phyloP scores from a whole-genome alignment of 2,797 vertebrate genomes.

The Anabacerthia variegaticeps region DNA sequence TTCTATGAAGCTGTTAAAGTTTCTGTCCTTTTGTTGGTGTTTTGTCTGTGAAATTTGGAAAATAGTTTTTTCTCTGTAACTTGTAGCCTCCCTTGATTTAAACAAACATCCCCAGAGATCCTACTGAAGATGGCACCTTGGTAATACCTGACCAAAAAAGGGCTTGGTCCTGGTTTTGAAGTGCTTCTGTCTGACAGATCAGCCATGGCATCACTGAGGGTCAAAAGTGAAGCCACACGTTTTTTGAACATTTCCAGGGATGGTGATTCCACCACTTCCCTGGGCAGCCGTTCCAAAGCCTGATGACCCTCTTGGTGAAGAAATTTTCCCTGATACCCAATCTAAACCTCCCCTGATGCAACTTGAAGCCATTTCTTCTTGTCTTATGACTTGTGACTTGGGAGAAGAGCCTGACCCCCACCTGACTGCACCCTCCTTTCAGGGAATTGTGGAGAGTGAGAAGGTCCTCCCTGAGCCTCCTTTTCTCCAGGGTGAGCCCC shows the following conservation, averaged over 20 bases:
- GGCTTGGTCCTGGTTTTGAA: neutral
- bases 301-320: neutral
- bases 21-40: neutral
- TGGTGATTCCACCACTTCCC: neutral
- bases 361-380: neutral
- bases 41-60: neutral
- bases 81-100: neutral
- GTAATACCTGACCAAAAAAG: neutral
- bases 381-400: accelerated
- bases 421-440: neutral
- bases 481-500: neutral
- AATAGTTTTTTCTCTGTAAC: neutral
- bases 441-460: neutral
- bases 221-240: neutral
- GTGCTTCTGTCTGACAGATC: neutral
- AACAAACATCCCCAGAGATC: neutral
- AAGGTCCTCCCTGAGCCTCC: neutral
- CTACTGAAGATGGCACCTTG: neutral
- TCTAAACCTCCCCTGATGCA: neutral
- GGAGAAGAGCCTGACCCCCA: neutral
- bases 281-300: neutral
- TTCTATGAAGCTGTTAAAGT: neutral
- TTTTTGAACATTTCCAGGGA: neutral
- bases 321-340: neutral
- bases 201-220: neutral